Evolutionary conservation across 2,113 vertebrate species (phyloP), one percentile per base, ranked within the genome.

Genomic region (Fukomys damarensis): DNA sequence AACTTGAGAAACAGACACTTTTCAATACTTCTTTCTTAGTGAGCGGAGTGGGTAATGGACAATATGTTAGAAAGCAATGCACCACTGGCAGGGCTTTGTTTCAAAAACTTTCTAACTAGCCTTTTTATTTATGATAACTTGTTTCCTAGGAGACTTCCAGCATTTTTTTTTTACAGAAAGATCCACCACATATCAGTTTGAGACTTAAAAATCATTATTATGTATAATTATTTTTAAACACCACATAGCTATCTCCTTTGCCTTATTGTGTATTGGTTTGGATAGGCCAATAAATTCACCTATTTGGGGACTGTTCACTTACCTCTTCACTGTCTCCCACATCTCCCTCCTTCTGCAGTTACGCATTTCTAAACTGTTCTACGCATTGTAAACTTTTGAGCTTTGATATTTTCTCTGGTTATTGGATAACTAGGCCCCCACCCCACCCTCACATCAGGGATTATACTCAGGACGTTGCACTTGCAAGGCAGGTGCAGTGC

Each of bases 91-190:
- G 74, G 76, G 52, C 86, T 89, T 95, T 79, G 17, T 66, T 91
- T 88, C 5, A 92, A 54, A 90, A 93, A 32, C 84, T 43, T 96
- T 89, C 79, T 65, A 94, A 30, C 38, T 91, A 61, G 70, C 20
- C 24, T 93, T 95, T 94, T 89, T 59, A 76, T 93, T 93, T 80
- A 74, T 72, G 76, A 10, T 61, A 93, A 70, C 28, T 95, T 94
- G 28, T 87, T 95, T 92, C 84, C 89, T 96, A 6, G 72, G 77
- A 87, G 76, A 85, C 22, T 84, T 97, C 13, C 10, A 43, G 46
- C 24, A 68, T 81, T 91, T 96, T 83, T 28, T 56, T 95, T 93
- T 92, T 16, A 90, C 89, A 89, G 68, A 83, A 91, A 93, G 19
- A 49, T 35, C 30, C 10, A 66, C 6, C 52, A 95, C 46, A 26